Conservation (phyloP, 2,797 vertebrate species). For the Acrossocheilus wenchowensis region DNA sequence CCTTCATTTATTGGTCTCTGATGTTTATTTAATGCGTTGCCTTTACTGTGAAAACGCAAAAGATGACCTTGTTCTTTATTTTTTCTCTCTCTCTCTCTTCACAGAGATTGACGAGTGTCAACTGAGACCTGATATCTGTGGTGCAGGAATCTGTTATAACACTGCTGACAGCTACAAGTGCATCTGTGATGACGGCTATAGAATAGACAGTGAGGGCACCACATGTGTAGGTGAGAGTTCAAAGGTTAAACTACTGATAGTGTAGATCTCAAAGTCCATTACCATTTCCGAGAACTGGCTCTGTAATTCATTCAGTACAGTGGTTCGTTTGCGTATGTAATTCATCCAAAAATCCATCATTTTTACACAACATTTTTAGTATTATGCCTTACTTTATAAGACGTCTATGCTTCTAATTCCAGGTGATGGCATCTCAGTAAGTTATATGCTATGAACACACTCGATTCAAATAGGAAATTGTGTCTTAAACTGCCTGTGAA, state of each 20-base stretch:
- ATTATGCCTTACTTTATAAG: neutral
- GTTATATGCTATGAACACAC: neutral
- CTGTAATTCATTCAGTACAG: neutral
- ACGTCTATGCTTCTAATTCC: neutral
- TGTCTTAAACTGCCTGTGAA: neutral
- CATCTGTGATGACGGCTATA: slow-evolving; percentile 87
- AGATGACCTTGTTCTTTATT: neutral
- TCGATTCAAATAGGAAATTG: neutral
- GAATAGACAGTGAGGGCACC: slow-evolving; percentile 76
- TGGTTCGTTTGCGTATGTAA: neutral
- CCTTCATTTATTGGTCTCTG: slow-evolving; percentile 8
- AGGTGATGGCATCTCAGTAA: neutral
- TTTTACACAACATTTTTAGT: neutral
- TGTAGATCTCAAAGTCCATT: neutral
- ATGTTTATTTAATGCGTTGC: slow-evolving; percentile 25
- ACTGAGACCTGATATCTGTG: slow-evolving; percentile 91
- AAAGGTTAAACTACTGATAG: slow-evolving; percentile 16
- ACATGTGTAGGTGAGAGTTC: slow-evolving; percentile 88
- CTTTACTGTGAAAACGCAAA: neutral
- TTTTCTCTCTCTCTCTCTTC: neutral
- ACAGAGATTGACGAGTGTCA: slow-evolving; percentile 95
- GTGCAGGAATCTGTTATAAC: slow-evolving; percentile 91
- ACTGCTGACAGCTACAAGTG: slow-evolving; percentile 89
- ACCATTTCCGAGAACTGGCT: neutral
- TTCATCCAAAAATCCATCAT: neutral